Evolutionary conservation across 2,113 vertebrate species (phyloP).

Genomic region (Alectura lathami): DNA sequence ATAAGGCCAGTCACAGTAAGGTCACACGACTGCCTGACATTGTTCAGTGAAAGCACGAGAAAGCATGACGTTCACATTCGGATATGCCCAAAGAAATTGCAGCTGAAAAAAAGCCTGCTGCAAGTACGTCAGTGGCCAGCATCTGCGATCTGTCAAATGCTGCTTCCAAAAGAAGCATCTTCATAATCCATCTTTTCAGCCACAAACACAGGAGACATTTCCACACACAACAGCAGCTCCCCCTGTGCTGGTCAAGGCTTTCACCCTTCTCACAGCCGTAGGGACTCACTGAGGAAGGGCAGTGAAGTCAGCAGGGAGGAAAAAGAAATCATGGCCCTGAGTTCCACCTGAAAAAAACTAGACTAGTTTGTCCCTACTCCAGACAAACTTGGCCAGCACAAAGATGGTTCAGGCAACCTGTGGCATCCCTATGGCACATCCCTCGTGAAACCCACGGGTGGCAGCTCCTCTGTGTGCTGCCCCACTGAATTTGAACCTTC

Average conservation of each 20-base stretch:
- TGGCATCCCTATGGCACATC: fast-evolving
- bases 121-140: neutral
- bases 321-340: neutral
- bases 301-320: neutral
- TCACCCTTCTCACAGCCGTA: neutral
- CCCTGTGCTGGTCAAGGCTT: neutral
- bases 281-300: neutral
- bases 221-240: neutral
- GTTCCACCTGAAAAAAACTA: neutral
- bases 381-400: neutral
- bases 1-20: slow-evolving; percentile 10
- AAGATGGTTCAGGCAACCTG: neutral
- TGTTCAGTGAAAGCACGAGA: slow-evolving; percentile 46
- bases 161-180: neutral
- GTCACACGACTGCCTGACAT: slow-evolving; percentile 33
- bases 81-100: neutral
- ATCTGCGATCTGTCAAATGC: neutral
- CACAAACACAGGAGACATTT: neutral
- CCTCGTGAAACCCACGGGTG: fast-evolving
- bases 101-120: neutral
- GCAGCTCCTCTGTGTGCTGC: neutral
- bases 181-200: neutral
- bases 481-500: neutral
- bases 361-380: neutral
- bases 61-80: slow-evolving; percentile 59